A percentile compares a stretch with the other conserved stretches of the same genome.
These are phyloP conservation scores for Volucella bombylans DNA, from an alignment of 2,888 invertebrate species.

Conservation along the genomic window DNA sequence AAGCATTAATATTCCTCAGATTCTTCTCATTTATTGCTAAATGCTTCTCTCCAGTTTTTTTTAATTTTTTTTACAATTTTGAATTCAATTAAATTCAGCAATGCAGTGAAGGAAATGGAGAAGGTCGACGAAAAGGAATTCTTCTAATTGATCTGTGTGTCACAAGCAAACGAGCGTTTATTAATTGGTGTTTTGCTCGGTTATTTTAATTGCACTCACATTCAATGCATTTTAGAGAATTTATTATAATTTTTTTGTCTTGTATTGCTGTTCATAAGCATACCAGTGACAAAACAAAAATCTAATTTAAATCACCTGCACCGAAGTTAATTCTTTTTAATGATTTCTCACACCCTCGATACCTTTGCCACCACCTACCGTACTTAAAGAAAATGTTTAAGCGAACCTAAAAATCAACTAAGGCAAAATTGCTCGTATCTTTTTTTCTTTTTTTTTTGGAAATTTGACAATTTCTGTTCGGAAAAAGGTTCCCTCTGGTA, in stretches of 20 bases:
- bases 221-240: not conserved
- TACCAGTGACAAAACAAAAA: not conserved
- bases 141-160: slow-evolving; percentile 67
- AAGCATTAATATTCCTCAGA: slow-evolving; percentile 67
- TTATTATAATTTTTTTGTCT: not conserved
- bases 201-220: slow-evolving; percentile 43
- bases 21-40: slow-evolving; percentile 44
- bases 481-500: not conserved
- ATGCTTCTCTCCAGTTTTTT: slow-evolving; percentile 20
- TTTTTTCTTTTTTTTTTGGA: slow-evolving; percentile 20
- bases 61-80: slow-evolving; percentile 33
- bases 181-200: slow-evolving; percentile 60
- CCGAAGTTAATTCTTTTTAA: too few species aligned
- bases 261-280: not conserved
- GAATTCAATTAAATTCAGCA: slow-evolving; percentile 60
- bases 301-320: too few species aligned
- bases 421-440: not conserved
- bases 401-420: not conserved
- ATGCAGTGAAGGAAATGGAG: slow-evolving; percentile 45
- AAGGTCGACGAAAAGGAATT: slow-evolving; percentile 48
- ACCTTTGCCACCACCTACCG: too few species aligned
- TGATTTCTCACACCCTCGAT: too few species aligned
- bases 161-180: slow-evolving; percentile 51
- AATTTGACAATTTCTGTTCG: slow-evolving; percentile 31
- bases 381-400: too few species aligned